These are phyloP conservation scores for Acanthosepion pharaonis DNA, from an alignment of 2,888 invertebrate species.

Conservation along the genomic window DNA sequence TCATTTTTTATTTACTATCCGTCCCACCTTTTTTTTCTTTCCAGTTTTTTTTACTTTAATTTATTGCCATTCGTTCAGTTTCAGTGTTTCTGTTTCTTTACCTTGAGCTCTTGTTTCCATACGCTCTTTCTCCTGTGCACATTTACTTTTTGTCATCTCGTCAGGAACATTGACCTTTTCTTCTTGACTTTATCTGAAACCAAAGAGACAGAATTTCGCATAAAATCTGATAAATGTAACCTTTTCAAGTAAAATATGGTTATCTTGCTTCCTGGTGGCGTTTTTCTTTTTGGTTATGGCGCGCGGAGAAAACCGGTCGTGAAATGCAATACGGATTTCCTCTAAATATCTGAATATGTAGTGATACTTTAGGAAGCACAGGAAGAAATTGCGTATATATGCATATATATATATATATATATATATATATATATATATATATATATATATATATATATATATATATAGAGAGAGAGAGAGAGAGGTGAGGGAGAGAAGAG, in stretches of 20 bases:
- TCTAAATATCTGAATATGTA: not conserved
- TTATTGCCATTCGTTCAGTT: no score
- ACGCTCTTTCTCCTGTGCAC: not conserved
- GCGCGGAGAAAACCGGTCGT: not conserved
- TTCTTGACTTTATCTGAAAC: not conserved
- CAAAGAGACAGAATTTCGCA: not conserved
- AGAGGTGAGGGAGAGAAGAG: no score
- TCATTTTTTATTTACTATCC: no score
- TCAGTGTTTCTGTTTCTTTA: no score
- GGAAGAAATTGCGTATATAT: not conserved
- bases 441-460: no score
- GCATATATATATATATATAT: not conserved
- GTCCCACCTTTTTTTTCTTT: no score
- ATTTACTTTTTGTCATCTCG: not conserved
- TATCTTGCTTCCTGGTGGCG: not conserved
- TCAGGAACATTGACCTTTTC: not conserved
- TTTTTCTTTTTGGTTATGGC: not conserved
- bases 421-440: no score
- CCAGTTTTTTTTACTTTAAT: no score
- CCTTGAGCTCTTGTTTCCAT: no score
- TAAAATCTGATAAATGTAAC: constrained; percentile 9
- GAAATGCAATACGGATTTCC: constrained; percentile 33
- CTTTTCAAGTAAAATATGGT: not conserved
- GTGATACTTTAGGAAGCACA: not conserved
- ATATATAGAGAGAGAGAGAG: no score